Conservation (phyloP, 2,113 vertebrate genomes). For the Eleginops maclovinus region DNA sequence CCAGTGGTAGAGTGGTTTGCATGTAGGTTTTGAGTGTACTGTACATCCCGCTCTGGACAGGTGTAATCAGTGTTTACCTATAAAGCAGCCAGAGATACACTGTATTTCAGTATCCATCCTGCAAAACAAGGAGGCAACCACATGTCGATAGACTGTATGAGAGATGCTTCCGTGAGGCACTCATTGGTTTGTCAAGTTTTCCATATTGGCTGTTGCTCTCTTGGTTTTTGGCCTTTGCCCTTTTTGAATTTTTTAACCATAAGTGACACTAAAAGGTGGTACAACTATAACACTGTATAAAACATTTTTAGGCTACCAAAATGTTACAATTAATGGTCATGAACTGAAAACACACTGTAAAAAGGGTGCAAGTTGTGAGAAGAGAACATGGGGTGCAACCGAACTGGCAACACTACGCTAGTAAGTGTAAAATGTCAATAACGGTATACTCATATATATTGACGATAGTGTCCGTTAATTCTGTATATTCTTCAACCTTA, state of each 20-base stretch:
- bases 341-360: no score
- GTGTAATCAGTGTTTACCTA: neutral
- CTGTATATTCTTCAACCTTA: no score
- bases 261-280: neutral
- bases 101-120: neutral
- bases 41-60: neutral
- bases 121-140: slow-evolving; percentile 7
- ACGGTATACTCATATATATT: no score
- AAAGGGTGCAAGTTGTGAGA: no score
- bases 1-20: slow-evolving; percentile 2
- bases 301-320: no score
- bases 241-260: neutral
- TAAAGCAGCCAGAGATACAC: slow-evolving; percentile 8
- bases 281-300: no score
- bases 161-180: neutral
- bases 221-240: no score
- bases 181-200: neutral
- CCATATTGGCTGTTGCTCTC: neutral
- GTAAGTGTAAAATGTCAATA: no score
- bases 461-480: no score
- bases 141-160: neutral
- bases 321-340: no score
- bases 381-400: no score
- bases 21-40: neutral
- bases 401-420: no score